These are phyloP conservation scores for Campoplex nolae DNA, from an alignment of 2,888 invertebrate genomes.

Conservation along the genomic window DNA sequence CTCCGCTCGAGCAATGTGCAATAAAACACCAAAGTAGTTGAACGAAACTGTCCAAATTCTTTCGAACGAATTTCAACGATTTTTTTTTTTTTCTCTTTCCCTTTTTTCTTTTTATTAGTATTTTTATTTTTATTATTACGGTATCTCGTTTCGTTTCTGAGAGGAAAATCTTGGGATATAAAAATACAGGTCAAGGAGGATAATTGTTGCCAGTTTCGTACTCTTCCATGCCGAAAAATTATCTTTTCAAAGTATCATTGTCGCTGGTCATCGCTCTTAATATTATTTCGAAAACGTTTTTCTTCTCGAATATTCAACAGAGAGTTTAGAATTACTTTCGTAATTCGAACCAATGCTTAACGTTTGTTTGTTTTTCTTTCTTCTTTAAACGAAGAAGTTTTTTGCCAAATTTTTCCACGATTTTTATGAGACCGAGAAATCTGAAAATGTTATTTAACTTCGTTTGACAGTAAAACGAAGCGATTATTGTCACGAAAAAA, in stretches of 20 bases:
- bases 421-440: not conserved
- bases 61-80: conserved; percentile 44
- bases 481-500: not conserved
- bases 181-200: conserved; percentile 5
- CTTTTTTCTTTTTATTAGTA: conserved; percentile 1
- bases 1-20: conserved; percentile 46
- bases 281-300: too few species aligned
- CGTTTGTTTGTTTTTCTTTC: too few species aligned
- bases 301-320: too few species aligned
- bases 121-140: conserved; percentile 1
- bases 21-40: conserved; percentile 43
- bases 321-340: too few species aligned
- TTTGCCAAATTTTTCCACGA: not conserved
- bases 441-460: not conserved
- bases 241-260: too few species aligned
- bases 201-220: conserved; percentile 15
- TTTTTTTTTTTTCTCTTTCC: not conserved
- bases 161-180: not conserved
- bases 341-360: too few species aligned
- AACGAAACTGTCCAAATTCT: conserved; percentile 52
- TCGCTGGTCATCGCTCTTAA: too few species aligned
- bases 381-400: too few species aligned
- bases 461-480: not conserved
- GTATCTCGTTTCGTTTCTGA: not conserved
- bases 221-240: not conserved